Base-by-base conservation (phyloP, 2,113 vertebrate genomes). In the Coptodon rendalli region DNA sequence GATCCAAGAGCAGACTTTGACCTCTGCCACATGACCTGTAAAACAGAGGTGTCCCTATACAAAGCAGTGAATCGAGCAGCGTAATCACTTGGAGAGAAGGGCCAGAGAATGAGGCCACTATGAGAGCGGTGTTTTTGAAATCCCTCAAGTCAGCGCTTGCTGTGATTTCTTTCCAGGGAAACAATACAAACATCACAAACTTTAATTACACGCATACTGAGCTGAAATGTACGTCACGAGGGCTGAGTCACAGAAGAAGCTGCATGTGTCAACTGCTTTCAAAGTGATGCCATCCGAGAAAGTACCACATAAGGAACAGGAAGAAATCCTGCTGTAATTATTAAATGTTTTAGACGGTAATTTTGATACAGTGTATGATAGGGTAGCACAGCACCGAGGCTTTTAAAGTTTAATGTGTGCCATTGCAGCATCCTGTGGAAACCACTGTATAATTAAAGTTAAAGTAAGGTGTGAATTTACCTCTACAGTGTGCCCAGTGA, bases 21-120 rank as follows among this genome's bases (percentile, higher is more conserved):
- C 89, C 89, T 86, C 50, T 81, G 54, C 87, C 82, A 88, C 81
- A 54, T 85, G 66, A 87, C 43, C 83, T 89, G 54, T 81, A 63
- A 81, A 92, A 93, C 89, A 94, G 88, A 92, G 59, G 38, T 86
- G 80, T 89, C 53, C 85, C 92, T 92, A 54, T 93, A 24, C 56
- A 53, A 43, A 81, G 45, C 81, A 85, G 43, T 57, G 71, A 80
- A 54, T 53, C 73, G 38, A 43, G 84, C 80, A 10, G 84, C 45
- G 16, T 22, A n/a, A 87, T 90, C 36, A 9, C 57, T 52, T 57
- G n/a, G 9, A 9, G 12, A 48, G 40, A 38, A 12, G 3, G 5
- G n/a, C n/a, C 29, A 40, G 52, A 24, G 73, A 79, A 24, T 17
- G 7, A 27, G 79, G 73, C 86, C 84, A 48, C 5, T 40, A 13